Conservation (phyloP, 1,140 invertebrate genomes). For the Tribolium castaneum region DNA sequence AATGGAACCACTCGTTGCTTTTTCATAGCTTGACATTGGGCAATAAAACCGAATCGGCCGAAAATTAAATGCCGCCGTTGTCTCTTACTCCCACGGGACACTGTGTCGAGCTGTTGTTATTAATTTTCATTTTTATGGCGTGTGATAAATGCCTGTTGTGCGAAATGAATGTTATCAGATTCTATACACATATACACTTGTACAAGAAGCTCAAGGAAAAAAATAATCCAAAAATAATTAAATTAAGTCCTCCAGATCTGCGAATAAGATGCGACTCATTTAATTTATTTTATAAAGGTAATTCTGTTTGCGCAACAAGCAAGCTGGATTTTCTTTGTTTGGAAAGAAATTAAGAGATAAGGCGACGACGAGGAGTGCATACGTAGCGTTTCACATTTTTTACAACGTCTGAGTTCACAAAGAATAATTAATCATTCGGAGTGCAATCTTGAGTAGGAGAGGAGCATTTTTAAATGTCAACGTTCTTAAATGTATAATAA, state of each 20-base stretch:
- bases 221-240: no score
- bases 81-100: neutral
- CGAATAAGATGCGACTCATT: no score
- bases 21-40: conserved; percentile 1
- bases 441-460: neutral
- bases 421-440: neutral
- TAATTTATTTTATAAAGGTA: no score
- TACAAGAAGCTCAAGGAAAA: no score
- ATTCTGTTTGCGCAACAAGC: neutral
- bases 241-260: no score
- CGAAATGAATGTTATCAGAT: neutral
- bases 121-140: neutral
- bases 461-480: no score
- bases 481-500: no score
- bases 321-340: neutral
- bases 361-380: neutral
- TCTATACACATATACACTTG: neutral
- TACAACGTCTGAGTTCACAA: neutral
- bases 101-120: neutral
- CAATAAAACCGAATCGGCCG: conserved; percentile 21
- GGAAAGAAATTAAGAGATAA: neutral
- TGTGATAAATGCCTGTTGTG: neutral
- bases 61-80: conserved; percentile 15
- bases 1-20: conserved; percentile 7
- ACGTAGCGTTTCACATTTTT: neutral